phyloP scores from a whole-genome alignment of 2,113 vertebrate species.

The Dromaius novaehollandiae region DNA sequence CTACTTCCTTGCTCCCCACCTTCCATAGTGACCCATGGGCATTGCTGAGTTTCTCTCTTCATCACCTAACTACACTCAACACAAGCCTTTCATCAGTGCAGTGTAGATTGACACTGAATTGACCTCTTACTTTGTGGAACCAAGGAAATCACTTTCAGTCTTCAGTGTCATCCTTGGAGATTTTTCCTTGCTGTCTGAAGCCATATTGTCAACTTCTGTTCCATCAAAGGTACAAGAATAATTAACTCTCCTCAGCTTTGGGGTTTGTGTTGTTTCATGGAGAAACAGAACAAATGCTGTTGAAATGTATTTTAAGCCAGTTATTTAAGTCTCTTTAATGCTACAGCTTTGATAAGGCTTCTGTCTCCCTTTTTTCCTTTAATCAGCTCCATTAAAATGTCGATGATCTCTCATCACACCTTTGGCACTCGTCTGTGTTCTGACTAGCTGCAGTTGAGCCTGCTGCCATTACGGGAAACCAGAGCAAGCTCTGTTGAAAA shows the following conservation, averaged over 20 bases:
- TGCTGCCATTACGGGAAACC: not conserved
- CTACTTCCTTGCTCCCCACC: not conserved
- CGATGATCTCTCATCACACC: not conserved
- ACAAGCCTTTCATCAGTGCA: not conserved
- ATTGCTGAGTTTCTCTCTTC: slow-evolving; percentile 7
- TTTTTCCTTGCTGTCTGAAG: not conserved
- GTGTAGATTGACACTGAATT: slow-evolving; percentile 15
- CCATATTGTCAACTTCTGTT: not conserved
- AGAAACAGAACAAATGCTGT: not conserved
- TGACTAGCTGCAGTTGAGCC: not conserved
- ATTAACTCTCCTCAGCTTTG: slow-evolving; percentile 27
- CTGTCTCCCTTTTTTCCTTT: not conserved
- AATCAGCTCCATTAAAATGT: not conserved
- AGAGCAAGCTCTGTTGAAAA: not conserved
- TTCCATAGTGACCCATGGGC: not conserved
- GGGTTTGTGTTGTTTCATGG: not conserved
- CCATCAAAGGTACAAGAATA: not conserved
- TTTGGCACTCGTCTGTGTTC: not conserved
- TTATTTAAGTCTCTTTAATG: not conserved
- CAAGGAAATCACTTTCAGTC: not conserved
- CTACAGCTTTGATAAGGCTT: not conserved
- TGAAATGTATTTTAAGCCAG: slow-evolving; percentile 10
- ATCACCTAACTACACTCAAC: not conserved
- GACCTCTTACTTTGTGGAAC: slow-evolving; percentile 16
- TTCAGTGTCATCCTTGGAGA: not conserved